Base-by-base conservation (phyloP, 2,113 vertebrate genomes). In the Gorsachius goisagi region DNA sequence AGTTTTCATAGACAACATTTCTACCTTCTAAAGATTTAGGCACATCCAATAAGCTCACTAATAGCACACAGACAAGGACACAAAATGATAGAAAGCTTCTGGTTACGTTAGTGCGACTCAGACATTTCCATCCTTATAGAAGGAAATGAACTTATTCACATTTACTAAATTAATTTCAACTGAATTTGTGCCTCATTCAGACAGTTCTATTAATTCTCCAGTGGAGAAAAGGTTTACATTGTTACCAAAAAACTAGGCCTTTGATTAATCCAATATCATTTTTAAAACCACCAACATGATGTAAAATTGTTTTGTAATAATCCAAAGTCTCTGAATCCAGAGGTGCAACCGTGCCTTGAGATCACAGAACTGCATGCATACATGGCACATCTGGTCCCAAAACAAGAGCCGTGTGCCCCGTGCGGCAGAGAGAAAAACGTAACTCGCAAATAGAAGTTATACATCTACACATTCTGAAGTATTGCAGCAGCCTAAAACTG, bases 271-370 rank as follows among this genome's bases (percentile, higher is more conserved):
- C 41, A 44, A 15, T 44, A 44, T 44, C 15, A 15, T 15, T 44
- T 44, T 44, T 44, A 44, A 30, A 53, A 28, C 11, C 39, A 9
- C 10, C 21, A 39, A 73, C 72, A 76, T 13, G 1, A 35, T 7
- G 44, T 39, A 24, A 76, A 58, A 63, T 44, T 18, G 2, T 37
- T 55, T 41, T 17, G 16, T 55, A 68, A 33, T 4, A 62, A 33
- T 12, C 12, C 11, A 4, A 85, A 89, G 37, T 2, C 62, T 49
- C 33, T 66, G 26, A 75, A 71, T 8, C 35, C 13, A 66, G 30
- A 58, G 5, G 6, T 8, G 15, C 7, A n/a, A 39, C 6, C 5
- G 2, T 10, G 24, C 37, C 9, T 9, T 2, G 8, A 28, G 12
- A n/a, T 50, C 11, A 9, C 24, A 41, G 18, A 64, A 11, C 52